These are phyloP conservation scores for Emydocephalus ijimae DNA, from an alignment of 2,113 vertebrate species.

Conservation along the genomic window DNA sequence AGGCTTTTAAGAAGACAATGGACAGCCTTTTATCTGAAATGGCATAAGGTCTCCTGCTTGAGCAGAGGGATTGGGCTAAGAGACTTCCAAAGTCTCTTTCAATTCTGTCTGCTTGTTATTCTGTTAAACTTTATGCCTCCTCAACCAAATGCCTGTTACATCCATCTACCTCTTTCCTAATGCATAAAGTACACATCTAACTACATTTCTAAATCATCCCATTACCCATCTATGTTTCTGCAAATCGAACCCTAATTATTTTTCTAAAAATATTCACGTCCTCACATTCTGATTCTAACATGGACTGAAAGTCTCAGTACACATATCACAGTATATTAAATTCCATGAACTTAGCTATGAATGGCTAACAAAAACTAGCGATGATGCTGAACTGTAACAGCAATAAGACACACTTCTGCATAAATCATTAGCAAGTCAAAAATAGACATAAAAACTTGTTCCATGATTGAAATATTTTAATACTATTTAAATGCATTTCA, in stretches of 20 bases:
- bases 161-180: background rate
- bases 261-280: background rate
- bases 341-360: background rate
- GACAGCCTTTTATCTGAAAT: background rate
- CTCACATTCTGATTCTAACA: background rate
- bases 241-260: background rate
- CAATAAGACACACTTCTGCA: constrained; percentile 1
- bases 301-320: background rate
- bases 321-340: background rate
- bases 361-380: constrained; percentile 26
- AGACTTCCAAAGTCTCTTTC: background rate
- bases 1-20: background rate
- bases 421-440: constrained; percentile 46
- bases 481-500: constrained; percentile 54
- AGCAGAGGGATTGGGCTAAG: background rate
- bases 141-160: background rate
- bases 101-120: background rate
- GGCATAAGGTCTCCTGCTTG: background rate
- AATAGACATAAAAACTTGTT: constrained; percentile 24
- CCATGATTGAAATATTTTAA: constrained; percentile 56
- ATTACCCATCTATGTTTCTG: background rate
- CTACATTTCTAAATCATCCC: background rate
- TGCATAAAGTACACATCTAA: background rate
- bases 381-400: background rate
- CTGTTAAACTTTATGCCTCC: background rate